phyloP scores from a whole-genome alignment of 1,140 invertebrate genomes.

The Paramacrobiotus metropolitanus region DNA sequence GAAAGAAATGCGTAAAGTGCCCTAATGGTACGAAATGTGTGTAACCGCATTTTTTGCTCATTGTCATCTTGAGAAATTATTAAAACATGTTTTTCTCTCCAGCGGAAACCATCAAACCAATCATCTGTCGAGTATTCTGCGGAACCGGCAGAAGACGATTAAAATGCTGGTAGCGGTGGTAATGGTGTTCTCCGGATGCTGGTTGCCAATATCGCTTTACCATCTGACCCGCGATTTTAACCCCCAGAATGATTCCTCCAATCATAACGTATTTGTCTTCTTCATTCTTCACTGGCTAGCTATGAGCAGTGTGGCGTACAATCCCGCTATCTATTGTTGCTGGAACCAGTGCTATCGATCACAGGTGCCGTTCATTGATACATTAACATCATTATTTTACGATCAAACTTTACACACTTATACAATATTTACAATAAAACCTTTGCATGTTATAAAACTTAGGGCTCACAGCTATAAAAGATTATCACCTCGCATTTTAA shows the following conservation, averaged over 20 bases:
- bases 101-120: neutral
- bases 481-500: too few species aligned
- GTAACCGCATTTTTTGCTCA: too few species aligned
- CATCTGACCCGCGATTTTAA: neutral
- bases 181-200: neutral
- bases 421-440: too few species aligned
- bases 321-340: slow-evolving; percentile 31
- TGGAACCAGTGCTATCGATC: neutral
- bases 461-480: too few species aligned
- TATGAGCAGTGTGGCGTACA: slow-evolving; percentile 30
- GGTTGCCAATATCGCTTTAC: neutral
- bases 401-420: neutral
- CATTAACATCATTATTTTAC: too few species aligned
- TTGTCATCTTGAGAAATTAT: too few species aligned
- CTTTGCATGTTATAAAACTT: too few species aligned
- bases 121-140: neutral
- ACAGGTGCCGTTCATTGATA: too few species aligned
- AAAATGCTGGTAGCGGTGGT: neutral
- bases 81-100: neutral
- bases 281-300: slow-evolving; percentile 25
- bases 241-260: neutral
- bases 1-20: too few species aligned
- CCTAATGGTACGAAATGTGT: too few species aligned
- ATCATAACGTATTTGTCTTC: slow-evolving; percentile 20
- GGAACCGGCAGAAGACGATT: neutral